Conservation (phyloP, 2,797 vertebrate species). For the Apogon talboti region DNA sequence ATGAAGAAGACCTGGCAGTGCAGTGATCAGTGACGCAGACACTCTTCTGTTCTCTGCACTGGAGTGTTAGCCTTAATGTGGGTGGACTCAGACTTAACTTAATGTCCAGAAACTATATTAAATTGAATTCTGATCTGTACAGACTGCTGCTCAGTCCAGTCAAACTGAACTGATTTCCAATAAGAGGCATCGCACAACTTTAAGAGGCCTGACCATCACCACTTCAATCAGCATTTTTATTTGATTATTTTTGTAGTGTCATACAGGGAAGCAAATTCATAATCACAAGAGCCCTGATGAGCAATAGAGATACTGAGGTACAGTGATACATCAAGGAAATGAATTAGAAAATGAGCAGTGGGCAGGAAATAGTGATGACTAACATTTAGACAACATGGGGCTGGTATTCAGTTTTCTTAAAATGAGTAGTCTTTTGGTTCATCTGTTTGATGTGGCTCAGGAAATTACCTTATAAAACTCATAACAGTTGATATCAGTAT, state of each 20-base stretch:
- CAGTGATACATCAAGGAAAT: not conserved
- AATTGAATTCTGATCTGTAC: not conserved
- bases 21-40: not conserved
- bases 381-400: too few species aligned
- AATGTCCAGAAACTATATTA: conserved; percentile 21
- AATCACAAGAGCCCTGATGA: conserved; percentile 28
- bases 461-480: too few species aligned
- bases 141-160: conserved; percentile 12
- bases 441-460: too few species aligned
- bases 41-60: conserved; percentile 10
- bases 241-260: not conserved
- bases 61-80: not conserved
- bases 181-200: conserved; percentile 2
- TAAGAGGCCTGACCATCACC: not conserved
- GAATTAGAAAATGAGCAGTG: not conserved
- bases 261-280: not conserved
- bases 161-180: conserved; percentile 8
- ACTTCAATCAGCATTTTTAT: conserved; percentile 14
- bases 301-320: conserved; percentile 2
- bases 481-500: too few species aligned
- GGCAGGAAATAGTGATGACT: too few species aligned
- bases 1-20: not conserved
- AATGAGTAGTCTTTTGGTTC: too few species aligned
- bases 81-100: not conserved
- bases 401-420: too few species aligned